phyloP scores from a whole-genome alignment of 2,113 vertebrate species.

The Vicugna pacos region DNA sequence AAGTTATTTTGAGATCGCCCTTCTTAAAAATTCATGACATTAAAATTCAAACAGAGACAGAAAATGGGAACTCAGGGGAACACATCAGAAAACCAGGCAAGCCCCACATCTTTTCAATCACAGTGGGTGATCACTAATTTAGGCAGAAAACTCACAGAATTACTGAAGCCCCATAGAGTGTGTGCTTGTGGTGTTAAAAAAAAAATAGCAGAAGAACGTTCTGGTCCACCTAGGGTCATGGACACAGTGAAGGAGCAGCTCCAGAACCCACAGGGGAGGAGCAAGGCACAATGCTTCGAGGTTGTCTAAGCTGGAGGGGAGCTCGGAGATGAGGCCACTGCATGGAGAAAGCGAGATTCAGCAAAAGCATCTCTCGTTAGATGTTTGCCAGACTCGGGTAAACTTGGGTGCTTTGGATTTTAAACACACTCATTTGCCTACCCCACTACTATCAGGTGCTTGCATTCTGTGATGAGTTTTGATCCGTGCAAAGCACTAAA shows the following conservation, averaged over 20 bases:
- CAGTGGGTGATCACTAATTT: conserved; percentile 68
- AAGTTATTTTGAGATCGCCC: conserved; percentile 75
- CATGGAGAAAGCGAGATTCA: background rate
- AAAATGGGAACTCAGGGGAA: conserved; percentile 68
- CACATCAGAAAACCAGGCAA: conserved; percentile 65
- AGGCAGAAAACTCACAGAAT: conserved; percentile 57
- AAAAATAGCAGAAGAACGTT: background rate
- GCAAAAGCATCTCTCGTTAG: background rate
- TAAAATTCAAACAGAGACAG: conserved; percentile 75
- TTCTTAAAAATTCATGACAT: conserved; percentile 75
- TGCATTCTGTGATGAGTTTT: background rate
- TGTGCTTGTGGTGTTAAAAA: background rate
- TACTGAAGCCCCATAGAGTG: background rate
- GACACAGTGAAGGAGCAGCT: background rate
- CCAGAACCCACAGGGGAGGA: background rate
- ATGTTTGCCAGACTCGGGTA: background rate
- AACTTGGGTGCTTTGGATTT: background rate
- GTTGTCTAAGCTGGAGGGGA: background rate
- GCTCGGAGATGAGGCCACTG: background rate
- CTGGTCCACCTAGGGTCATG: background rate
- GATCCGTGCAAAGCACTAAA: background rate
- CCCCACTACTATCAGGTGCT: background rate
- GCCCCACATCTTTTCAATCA: conserved; percentile 57
- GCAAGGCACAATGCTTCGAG: background rate
- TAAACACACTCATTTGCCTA: background rate